Evolutionary conservation across 35 echinoderm and acorn worm genomes (phyloP), one percentile per base, ranked within the genome.

Genomic region (Eucidaris tribuloides): DNA sequence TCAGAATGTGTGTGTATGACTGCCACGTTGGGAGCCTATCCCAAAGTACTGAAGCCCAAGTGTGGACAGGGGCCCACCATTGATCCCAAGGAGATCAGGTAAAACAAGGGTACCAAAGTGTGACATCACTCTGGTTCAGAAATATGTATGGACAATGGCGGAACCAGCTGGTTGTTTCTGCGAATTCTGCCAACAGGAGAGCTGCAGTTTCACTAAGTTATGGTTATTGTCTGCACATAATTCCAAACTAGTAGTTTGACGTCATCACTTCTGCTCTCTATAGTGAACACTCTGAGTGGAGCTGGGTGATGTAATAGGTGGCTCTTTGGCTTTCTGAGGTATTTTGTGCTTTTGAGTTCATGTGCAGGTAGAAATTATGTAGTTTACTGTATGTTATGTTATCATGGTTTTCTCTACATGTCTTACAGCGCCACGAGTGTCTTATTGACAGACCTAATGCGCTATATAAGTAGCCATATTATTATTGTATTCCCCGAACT

Each of bases 1-100:
- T 81, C 91, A 39, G 96, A 99, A 56, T 89, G 91, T 84, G 96
- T 99, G 15, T 99, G 96, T 56, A 90, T 99, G 30, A 74, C 74
- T 7, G 86, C 96, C 25, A 81, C 82, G 29, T 50, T 99, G 34
- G 96, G 91, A 39, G 90, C 96, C 17, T 99, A 93, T 42, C 96
- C 90, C 2, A 59, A 29, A 18, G 36, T 58, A 20, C 79, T 77
- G 6, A 93, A 90, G 57, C 79, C 96, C 0, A 93, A 78, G 80
- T 79, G 87, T 72, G 94, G 87, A 15, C 90, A 93, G 43, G 94
- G 96, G 34, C 96, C 96, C 19, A 79, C 83, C 9, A 63, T 94
- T 7, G 82, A 90, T 44, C 89, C 84, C 23, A 41, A 82, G 63
- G 54, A 86, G 36, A 1, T 74, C 9, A 81, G 20, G 46, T 71